Evolutionary conservation across 2,888 invertebrate genomes (phyloP).

Genomic region (Sarcophaga variegata): DNA sequence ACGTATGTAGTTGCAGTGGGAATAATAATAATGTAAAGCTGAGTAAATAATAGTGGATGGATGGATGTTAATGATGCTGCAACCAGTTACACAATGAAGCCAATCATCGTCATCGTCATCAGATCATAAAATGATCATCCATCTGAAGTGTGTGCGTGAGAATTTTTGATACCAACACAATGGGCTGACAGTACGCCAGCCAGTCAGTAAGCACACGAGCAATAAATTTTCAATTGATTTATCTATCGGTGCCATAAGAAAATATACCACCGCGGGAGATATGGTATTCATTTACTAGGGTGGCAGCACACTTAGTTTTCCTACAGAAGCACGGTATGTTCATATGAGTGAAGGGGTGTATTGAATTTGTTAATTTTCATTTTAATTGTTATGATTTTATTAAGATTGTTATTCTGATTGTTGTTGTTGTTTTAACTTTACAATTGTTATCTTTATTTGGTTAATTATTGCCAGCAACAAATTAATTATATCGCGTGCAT

Average conservation of each 20-base stretch:
- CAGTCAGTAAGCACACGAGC: conserved; percentile 57
- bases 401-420: background rate
- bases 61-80: background rate
- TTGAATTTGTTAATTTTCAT: conserved; percentile 38
- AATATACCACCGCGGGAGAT: conserved; percentile 21
- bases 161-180: conserved; percentile 56
- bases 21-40: conserved; percentile 4
- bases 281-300: background rate
- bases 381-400: conserved; percentile 41
- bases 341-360: conserved; percentile 42
- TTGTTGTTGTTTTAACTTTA: conserved; percentile 27
- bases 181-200: conserved; percentile 1
- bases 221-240: conserved; percentile 71
- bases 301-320: background rate
- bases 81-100: conserved; percentile 76
- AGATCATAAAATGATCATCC: conserved; percentile 81
- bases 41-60: background rate
- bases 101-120: conserved; percentile 75
- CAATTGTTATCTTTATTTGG: background rate
- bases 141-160: conserved; percentile 67
- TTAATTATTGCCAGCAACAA: conserved; percentile 10
- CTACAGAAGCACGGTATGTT: background rate
- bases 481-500: conserved; percentile 11
- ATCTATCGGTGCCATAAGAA: conserved; percentile 54
- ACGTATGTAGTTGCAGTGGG: conserved; percentile 28